These are phyloP conservation scores for Melanocharis versteri DNA, from an alignment of 2,113 vertebrate species.

Conservation along the genomic window DNA sequence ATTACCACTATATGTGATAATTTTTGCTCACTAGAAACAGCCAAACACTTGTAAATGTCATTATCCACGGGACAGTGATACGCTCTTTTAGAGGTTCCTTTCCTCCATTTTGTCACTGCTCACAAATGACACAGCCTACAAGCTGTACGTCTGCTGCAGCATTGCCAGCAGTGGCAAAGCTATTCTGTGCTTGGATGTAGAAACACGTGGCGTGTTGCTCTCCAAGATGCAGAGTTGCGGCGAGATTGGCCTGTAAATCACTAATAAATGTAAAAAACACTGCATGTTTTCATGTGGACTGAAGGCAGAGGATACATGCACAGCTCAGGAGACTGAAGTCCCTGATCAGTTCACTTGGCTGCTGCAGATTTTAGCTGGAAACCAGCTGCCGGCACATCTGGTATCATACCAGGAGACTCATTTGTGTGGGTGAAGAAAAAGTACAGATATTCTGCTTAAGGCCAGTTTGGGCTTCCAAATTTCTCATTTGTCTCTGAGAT, in stretches of 20 bases:
- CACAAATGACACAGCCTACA: background rate
- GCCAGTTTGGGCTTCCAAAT: background rate
- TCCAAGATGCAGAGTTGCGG: background rate
- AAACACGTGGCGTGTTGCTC: background rate
- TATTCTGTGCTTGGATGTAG: background rate
- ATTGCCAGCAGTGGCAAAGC: background rate
- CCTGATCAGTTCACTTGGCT: background rate
- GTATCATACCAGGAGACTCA: rapidly evolving
- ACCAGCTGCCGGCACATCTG: background rate
- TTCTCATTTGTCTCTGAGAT: background rate
- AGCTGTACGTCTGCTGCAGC: background rate
- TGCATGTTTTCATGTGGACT: background rate
- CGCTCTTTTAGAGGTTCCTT: background rate
- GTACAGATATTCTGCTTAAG: background rate
- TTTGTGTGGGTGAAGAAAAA: background rate
- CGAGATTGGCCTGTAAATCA: background rate
- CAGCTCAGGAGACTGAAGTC: background rate
- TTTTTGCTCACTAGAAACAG: background rate
- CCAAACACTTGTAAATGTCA: constrained; percentile 16
- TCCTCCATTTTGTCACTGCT: background rate
- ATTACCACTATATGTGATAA: background rate
- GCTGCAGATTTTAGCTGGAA: background rate
- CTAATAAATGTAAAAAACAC: background rate
- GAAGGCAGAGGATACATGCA: background rate
- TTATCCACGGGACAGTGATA: background rate